These are phyloP conservation scores for Drosophila tanythrix DNA, from an alignment of 2,888 invertebrate species.

Conservation along the genomic window DNA sequence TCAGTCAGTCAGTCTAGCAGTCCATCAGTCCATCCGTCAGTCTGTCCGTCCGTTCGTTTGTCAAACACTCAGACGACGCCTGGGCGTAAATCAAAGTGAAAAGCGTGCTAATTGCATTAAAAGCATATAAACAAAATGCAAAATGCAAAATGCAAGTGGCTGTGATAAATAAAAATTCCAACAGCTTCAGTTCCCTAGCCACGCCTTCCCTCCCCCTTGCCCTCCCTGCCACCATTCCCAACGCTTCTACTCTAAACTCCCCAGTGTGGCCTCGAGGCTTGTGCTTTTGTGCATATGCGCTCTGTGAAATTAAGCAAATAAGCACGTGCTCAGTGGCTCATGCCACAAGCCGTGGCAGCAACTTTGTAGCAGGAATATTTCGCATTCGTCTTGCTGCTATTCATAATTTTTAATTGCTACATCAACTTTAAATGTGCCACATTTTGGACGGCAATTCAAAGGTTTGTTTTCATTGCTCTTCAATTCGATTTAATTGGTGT, in stretches of 20 bases:
- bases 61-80: constrained; percentile 58
- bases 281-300: constrained; percentile 70
- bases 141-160: constrained; percentile 78
- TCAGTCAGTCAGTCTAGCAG: not conserved
- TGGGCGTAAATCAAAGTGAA: constrained; percentile 79
- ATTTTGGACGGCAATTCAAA: constrained; percentile 10
- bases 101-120: constrained; percentile 81
- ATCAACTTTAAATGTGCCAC: constrained; percentile 49
- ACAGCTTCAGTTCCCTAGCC: constrained; percentile 7
- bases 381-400: constrained; percentile 33
- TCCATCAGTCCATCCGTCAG: constrained; percentile 5
- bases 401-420: constrained; percentile 62
- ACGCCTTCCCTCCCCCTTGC: not conserved
- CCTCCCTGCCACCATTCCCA: not conserved
- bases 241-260: not conserved
- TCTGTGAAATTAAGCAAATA: constrained; percentile 80
- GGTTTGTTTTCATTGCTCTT: not conserved
- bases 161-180: constrained; percentile 65
- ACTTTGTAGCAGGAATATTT: constrained; percentile 45
- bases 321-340: constrained; percentile 48
- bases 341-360: constrained; percentile 25
- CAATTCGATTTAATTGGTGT: constrained; percentile 11
- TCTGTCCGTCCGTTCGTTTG: constrained; percentile 16
- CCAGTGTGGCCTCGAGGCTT: constrained; percentile 20
- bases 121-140: constrained; percentile 81